Conservation (phyloP, 2,797 vertebrate genomes). For the Mionectes olivaceus region DNA sequence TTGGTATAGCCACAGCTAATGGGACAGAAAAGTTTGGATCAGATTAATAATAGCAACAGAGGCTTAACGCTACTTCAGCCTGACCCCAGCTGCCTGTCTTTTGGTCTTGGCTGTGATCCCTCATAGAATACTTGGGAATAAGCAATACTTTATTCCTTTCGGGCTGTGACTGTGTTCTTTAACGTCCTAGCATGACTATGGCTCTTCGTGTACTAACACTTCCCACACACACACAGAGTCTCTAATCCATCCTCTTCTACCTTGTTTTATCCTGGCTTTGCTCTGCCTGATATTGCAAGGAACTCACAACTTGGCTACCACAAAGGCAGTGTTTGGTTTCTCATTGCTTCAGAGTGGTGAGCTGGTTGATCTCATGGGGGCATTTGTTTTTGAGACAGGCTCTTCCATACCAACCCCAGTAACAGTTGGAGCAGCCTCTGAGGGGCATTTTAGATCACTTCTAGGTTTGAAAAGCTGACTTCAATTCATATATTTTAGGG, state of each 20-base stretch:
- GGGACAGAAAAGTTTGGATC: not conserved
- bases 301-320: not conserved
- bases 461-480: not conserved
- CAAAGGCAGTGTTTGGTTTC: slow-evolving; percentile 61
- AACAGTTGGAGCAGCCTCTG: not conserved
- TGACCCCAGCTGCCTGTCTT: slow-evolving; percentile 34
- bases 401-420: not conserved
- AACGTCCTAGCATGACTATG: slow-evolving; percentile 42
- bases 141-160: not conserved
- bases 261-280: not conserved
- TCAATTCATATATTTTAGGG: not conserved
- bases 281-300: not conserved
- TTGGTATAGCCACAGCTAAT: not conserved
- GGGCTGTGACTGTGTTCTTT: slow-evolving; percentile 19
- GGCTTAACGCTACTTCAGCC: slow-evolving; percentile 60
- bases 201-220: slow-evolving; percentile 27
- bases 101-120: slow-evolving; percentile 7
- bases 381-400: not conserved
- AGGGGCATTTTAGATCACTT: not conserved
- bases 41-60: not conserved
- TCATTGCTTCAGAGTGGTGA: slow-evolving; percentile 63
- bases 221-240: not conserved
- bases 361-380: not conserved
- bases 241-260: not conserved
- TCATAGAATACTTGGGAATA: slow-evolving; percentile 1